These are phyloP conservation scores for Sula dactylatra DNA, from an alignment of 2,113 vertebrate species.

Conservation along the genomic window DNA sequence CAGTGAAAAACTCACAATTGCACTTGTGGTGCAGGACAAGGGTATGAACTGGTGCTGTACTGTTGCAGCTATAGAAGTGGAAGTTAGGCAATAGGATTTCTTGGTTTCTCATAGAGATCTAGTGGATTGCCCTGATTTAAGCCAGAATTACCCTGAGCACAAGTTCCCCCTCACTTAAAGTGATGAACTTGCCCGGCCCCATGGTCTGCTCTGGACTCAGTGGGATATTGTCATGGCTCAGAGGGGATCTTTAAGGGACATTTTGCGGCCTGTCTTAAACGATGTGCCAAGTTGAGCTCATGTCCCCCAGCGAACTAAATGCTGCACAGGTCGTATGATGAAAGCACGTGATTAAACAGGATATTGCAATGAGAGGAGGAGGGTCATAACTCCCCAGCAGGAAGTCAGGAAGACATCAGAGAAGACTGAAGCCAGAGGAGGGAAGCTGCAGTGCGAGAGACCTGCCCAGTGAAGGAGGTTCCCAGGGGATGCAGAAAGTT, in stretches of 20 bases:
- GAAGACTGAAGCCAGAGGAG: background rate
- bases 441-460: background rate
- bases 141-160: background rate
- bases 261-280: background rate
- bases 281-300: background rate
- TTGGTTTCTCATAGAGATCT: background rate
- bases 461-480: background rate
- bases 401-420: background rate
- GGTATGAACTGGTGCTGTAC: background rate
- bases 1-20: background rate
- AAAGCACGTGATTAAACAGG: background rate
- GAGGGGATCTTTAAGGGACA: background rate
- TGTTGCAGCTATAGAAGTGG: rapidly evolving
- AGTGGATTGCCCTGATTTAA: background rate
- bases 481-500: background rate
- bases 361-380: background rate
- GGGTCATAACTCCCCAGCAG: background rate
- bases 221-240: background rate
- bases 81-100: background rate
- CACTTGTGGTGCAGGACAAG: background rate
- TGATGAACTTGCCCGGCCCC: background rate
- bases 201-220: background rate
- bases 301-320: background rate
- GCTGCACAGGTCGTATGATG: background rate
- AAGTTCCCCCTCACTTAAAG: background rate